phyloP scores from a whole-genome alignment of 2,797 vertebrate genomes.

The Clarias platycephalus region DNA sequence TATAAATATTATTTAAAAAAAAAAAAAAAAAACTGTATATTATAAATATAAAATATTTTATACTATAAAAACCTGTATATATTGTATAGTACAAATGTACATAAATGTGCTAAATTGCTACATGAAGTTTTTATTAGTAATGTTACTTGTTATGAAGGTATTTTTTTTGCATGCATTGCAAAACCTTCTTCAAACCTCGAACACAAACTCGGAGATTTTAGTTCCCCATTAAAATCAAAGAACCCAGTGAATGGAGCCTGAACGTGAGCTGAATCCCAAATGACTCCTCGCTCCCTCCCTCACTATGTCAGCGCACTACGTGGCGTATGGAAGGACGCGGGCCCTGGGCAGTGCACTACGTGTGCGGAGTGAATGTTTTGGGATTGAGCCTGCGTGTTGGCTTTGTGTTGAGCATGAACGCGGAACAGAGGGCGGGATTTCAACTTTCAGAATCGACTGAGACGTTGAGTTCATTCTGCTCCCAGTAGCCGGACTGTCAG shows the following conservation, averaged over 20 bases:
- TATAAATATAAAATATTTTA: no score
- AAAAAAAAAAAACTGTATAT: no score
- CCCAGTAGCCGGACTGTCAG: constrained; percentile 21
- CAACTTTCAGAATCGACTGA: constrained; percentile 23
- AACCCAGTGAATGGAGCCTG: neutral
- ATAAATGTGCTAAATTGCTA: no score
- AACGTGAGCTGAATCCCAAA: neutral
- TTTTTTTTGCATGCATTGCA: neutral
- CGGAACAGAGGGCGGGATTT: constrained; percentile 44
- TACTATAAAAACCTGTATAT: no score
- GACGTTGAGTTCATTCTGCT: constrained; percentile 17
- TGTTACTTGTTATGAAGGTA: neutral
- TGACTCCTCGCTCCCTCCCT: neutral
- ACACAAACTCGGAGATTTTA: neutral
- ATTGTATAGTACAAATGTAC: neutral
- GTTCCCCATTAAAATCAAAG: neutral
- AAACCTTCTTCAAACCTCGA: neutral
- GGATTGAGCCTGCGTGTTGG: neutral
- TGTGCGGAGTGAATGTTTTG: neutral
- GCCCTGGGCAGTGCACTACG: neutral
- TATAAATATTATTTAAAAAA: no score
- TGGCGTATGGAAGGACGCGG: neutral
- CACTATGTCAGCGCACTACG: neutral
- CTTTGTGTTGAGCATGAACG: neutral
- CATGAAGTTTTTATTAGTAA: no score